Percentiles rank a stretch among this genome's conserved stretches.
Conservation (phyloP, 2,888 invertebrate genomes). For the Synanthedon vespiformis region DNA sequence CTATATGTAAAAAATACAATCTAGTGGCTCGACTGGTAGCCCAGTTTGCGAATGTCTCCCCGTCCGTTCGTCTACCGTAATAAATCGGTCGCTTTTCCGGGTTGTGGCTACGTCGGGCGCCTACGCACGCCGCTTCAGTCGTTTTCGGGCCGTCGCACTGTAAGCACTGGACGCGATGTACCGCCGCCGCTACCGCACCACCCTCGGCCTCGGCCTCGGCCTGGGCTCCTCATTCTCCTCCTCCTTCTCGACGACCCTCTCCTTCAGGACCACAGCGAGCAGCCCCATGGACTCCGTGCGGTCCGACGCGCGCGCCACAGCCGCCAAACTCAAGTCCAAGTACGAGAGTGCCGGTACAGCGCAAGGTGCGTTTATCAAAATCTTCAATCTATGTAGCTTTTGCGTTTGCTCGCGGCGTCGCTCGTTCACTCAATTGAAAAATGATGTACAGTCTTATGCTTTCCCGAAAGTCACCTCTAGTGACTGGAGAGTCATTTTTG, state of each 20-base stretch:
- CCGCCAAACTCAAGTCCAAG: constrained; percentile 62
- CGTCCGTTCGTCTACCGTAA: constrained; percentile 42
- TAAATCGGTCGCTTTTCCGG: constrained; percentile 59
- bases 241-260: constrained; percentile 45
- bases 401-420: no score
- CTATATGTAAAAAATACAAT: no score
- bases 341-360: constrained; percentile 62
- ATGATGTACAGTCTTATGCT: neutral
- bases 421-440: neutral
- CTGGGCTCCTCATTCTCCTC: constrained; percentile 58
- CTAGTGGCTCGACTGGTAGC: no score
- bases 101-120: constrained; percentile 30
- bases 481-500: neutral
- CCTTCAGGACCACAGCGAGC: constrained; percentile 39
- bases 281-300: constrained; percentile 40
- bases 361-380: constrained; percentile 44
- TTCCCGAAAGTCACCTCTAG: neutral
- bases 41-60: constrained; percentile 9
- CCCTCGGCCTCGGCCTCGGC: constrained; percentile 55
- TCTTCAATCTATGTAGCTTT: no score
- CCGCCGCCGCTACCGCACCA: constrained; percentile 61
- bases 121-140: constrained; percentile 40
- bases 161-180: constrained; percentile 33
- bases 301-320: constrained; percentile 58
- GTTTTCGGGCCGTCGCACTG: constrained; percentile 32